Evolutionary conservation across 2,888 invertebrate genomes (phyloP), one percentile per base, ranked within the genome.

Genomic region (Priocnemis perturbator): DNA sequence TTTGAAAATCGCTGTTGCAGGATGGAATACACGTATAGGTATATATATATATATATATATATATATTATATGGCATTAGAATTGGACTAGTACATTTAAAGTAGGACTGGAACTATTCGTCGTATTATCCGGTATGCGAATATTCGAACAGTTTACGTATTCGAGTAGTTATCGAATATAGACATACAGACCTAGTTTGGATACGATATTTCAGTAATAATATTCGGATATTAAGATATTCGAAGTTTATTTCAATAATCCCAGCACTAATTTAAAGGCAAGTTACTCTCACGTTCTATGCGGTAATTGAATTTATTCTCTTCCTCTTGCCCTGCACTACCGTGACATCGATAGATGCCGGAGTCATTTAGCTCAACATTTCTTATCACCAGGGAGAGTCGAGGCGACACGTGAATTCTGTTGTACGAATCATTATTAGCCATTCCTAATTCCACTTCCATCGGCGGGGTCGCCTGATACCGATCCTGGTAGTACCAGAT

Each of bases 261-360:
- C n/a, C n/a, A n/a, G n/a, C n/a, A n/a, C n/a, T n/a, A n/a, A n/a
- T n/a, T n/a, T n/a, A 44, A 59, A 23, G 1, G 1, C 50, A 50
- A 5, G 37, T 83, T 88, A 3, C 1, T 9, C 37, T 37, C 11
- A 90, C 91, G 85, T 81, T 91, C 91, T 17, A 92, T 81, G 57
- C 90, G 88, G 76, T 90, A 92, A 81, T 90, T 91, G 71, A 87
- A 90, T 81, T 90, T 90, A 45, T 90, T 88, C 52, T 89, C 84
- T 14, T 71, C 69, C 62, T 90, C 88, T 59, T 89, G 83, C 3
- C 86, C 86, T 2, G 89, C 87, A n/a, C 85, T 77, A 17, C 90
- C 89, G 69, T 89, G 88, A 69, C 92, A 92, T 63, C 88, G 89
- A 83, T 92, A 92, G 75, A 91, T 84, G 0, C 91, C 91, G 2